Percentiles rank a stretch among this genome's conserved stretches.
These are phyloP conservation scores for Tiphia femorata DNA, from an alignment of 2,888 invertebrate species.

Conservation along the genomic window DNA sequence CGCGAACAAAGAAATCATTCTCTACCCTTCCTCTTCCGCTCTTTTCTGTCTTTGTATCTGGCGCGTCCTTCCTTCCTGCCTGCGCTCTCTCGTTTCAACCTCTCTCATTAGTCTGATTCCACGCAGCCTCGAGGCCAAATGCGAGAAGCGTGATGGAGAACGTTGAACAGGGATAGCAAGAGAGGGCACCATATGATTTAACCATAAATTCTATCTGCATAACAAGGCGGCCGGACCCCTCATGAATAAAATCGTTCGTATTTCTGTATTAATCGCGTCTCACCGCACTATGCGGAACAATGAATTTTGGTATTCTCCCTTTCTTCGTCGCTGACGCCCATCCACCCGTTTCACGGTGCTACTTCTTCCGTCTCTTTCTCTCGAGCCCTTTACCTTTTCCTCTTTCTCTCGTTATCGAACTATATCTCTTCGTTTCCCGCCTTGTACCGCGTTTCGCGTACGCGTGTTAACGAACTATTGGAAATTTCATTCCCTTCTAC, in stretches of 20 bases:
- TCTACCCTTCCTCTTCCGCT: background rate
- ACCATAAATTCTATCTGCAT: constrained; percentile 62
- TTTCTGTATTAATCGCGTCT: constrained; percentile 62
- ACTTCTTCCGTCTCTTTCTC: background rate
- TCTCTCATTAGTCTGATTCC: constrained; percentile 53
- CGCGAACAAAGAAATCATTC: too few relatives aligned
- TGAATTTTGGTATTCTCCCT: constrained; percentile 25
- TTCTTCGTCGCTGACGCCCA: constrained; percentile 3
- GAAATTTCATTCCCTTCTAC: constrained; percentile 21
- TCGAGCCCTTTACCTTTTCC: background rate
- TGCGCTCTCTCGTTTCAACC: too few relatives aligned
- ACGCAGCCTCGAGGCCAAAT: constrained; percentile 29
- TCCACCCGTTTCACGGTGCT: background rate
- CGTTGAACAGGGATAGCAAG: constrained; percentile 12
- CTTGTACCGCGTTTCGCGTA: constrained; percentile 8
- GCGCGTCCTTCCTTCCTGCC: constrained; percentile 7
- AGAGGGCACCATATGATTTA: constrained; percentile 46
- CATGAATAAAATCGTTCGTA: constrained; percentile 64
- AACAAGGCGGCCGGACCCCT: constrained; percentile 51
- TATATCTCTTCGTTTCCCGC: background rate
- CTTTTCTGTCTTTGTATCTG: background rate
- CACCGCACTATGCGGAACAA: constrained; percentile 39
- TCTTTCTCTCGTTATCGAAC: constrained; percentile 1
- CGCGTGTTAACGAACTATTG: constrained; percentile 25
- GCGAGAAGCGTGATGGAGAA: constrained; percentile 36